Evolutionary conservation across 1,140 invertebrate species (phyloP), one percentile per base, ranked within the genome.

Genomic region (Pogonomyrmex barbatus): DNA sequence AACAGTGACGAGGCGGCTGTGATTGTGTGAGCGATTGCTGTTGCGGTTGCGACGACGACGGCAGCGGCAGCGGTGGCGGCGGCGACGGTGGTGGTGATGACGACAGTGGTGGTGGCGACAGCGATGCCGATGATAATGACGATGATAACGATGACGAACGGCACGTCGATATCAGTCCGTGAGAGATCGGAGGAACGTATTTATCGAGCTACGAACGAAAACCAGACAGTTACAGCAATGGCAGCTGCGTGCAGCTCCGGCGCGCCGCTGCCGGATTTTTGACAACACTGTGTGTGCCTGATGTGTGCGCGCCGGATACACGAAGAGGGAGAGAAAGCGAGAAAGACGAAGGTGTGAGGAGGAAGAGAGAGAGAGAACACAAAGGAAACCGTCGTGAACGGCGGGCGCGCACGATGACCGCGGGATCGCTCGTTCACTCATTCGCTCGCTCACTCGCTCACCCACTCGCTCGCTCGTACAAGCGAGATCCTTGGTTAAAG

Each of bases 191-290:
- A 54, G 58, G 9, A 45, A 39, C 58, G 86, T 89, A 89, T 87
- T 85, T 81, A 85, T 71, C 76, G 79, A 54, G 63, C 68, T 75
- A 30, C 70, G 86, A 87, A 62, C 82, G 54, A 79, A 73, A 90
- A 90, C 65, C 78, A 86, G 87, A 84, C 62, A 87, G 75, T 81
- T 77, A 85, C 86, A 88, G 87, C 84, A 90, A 88, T 90, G 89
- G 89, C 89, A 90, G 87, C 87, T 89, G 87, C 82, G 24, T 76
- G 89, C 68, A 54, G 75, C 81, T 71, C 70, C 62, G 62, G 56
- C 88, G 87, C 90, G 87, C 87, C 89, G 85, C 90, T 87, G 90
- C 90, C 90, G 90, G 88, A 91, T 90, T 91, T 91, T 91, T 91
- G 85, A 91, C 89, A 91, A 91, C 89, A 91, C 90, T 79, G 68